phyloP scores from a whole-genome alignment of 2,888 invertebrate species.

The Opisthograptis luteolata region DNA sequence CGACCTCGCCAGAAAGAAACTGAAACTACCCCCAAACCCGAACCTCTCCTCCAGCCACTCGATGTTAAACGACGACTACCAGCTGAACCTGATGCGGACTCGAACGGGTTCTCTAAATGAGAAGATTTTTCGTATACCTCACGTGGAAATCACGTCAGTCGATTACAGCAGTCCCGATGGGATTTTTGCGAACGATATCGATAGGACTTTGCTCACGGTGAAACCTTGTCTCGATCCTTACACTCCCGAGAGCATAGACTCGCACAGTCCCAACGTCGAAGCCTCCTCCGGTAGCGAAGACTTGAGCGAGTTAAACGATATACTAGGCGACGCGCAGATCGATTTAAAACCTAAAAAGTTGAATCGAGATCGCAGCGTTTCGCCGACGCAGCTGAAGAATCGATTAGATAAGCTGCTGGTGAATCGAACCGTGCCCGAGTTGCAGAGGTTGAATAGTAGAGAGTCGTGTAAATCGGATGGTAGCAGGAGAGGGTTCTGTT shows the following conservation, averaged over 20 bases:
- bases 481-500: conserved; percentile 67
- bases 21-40: conserved; percentile 28
- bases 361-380: conserved; percentile 77
- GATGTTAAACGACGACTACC: conserved; percentile 25
- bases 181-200: conserved; percentile 82
- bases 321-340: conserved; percentile 44
- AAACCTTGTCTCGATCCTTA: conserved; percentile 87
- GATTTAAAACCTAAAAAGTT: conserved; percentile 55
- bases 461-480: conserved; percentile 70
- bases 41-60: conserved; percentile 41
- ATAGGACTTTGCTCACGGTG: conserved; percentile 73
- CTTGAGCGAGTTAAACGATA: conserved; percentile 57
- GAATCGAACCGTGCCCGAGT: conserved; percentile 54
- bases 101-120: conserved; percentile 69
- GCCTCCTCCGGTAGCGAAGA: conserved; percentile 59
- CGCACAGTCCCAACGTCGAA: conserved; percentile 87
- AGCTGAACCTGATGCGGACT: conserved; percentile 47
- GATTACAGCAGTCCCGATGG: conserved; percentile 73
- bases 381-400: conserved; percentile 86
- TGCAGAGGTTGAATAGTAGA: conserved; percentile 67
- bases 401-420: conserved; percentile 79
- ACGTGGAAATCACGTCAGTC: conserved; percentile 80
- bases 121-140: conserved; percentile 63
- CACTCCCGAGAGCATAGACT: conserved; percentile 92
- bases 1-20: conserved; percentile 48